Evolutionary conservation across 2,888 invertebrate genomes (phyloP).

Genomic region (Galerucella nymphaeae): DNA sequence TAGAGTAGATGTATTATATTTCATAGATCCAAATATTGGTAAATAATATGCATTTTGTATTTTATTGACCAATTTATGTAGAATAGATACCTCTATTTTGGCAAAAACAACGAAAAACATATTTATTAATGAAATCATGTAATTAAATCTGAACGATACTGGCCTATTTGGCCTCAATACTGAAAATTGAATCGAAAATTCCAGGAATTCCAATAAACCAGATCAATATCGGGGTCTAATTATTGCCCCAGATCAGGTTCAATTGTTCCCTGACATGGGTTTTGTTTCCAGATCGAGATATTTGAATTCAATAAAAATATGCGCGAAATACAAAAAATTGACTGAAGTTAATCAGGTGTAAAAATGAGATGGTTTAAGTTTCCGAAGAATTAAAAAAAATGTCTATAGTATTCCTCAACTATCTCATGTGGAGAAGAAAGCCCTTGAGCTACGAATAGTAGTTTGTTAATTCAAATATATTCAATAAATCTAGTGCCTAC

Average conservation of each 20-base stretch:
- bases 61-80: too few relatives aligned
- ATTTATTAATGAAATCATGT: neutral
- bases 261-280: slow-evolving; percentile 26
- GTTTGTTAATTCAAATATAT: too few relatives aligned
- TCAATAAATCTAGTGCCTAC: too few relatives aligned
- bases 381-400: neutral
- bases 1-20: too few relatives aligned
- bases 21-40: too few relatives aligned
- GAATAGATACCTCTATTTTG: neutral
- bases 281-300: slow-evolving; percentile 17
- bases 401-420: too few relatives aligned
- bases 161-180: slow-evolving; percentile 47
- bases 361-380: neutral
- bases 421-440: too few relatives aligned
- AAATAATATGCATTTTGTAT: too few relatives aligned
- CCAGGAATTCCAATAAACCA: slow-evolving; percentile 53
- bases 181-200: slow-evolving; percentile 52
- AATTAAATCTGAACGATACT: neutral
- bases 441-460: too few relatives aligned
- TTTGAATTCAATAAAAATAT: neutral
- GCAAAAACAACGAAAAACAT: neutral
- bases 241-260: slow-evolving; percentile 24
- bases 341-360: too few relatives aligned
- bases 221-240: slow-evolving; percentile 43
- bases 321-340: neutral